A percentile compares a stretch with the other conserved stretches of the same genome.
Conservation (phyloP, 2,888 invertebrate species). For the Anodontia alba region DNA sequence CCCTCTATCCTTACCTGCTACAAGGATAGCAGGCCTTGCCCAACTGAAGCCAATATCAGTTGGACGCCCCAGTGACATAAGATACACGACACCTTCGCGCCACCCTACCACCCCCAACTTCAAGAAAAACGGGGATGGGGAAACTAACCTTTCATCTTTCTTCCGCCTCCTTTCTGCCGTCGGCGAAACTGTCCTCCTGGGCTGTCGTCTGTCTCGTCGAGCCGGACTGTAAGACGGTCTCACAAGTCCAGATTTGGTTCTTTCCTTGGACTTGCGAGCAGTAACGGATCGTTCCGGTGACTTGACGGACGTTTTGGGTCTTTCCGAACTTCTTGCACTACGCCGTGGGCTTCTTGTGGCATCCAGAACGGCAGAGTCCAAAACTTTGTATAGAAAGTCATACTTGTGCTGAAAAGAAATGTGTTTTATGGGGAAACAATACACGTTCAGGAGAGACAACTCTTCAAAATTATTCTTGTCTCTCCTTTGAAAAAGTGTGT, state of each 20-base stretch:
- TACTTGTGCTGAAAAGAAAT: slow-evolving; percentile 68
- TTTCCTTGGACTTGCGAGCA: slow-evolving; percentile 38
- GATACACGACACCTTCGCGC: no score
- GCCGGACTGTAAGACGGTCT: slow-evolving; percentile 37
- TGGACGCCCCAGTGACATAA: no score
- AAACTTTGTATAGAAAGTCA: slow-evolving; percentile 72
- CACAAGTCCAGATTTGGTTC: slow-evolving; percentile 49
- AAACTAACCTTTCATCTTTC: slow-evolving; percentile 7
- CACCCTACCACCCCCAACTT: no score
- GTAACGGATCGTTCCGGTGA: slow-evolving; percentile 48
- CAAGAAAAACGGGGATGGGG: no score
- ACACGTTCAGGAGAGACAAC: no score
- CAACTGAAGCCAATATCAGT: no score
- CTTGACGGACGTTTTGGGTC: slow-evolving; percentile 51
- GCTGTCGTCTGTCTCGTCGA: neutral
- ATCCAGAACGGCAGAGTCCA: slow-evolving; percentile 69
- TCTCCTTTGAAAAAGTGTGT: no score
- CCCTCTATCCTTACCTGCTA: no score
- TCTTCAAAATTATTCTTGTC: no score
- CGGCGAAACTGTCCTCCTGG: neutral
- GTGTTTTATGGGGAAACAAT: no score
- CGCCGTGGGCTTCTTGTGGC: slow-evolving; percentile 21
- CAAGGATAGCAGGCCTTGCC: no score
- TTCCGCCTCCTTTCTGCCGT: neutral
- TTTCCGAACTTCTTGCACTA: slow-evolving; percentile 25